Base-by-base conservation (phyloP, 2,888 invertebrate genomes). In the Neelides folsomi region DNA sequence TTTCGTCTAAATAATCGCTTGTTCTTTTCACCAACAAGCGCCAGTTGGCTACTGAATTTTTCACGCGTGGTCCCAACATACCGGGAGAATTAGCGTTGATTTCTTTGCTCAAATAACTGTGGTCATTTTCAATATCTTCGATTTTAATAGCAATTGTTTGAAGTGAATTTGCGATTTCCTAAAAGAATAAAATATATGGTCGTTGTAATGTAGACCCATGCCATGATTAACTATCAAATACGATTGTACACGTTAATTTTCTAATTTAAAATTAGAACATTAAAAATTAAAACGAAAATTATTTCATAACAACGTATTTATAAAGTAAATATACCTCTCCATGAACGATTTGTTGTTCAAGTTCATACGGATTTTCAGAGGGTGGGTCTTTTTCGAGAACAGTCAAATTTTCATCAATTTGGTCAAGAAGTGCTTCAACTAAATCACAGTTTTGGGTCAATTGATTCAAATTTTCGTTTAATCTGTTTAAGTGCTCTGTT, bases 81-180 rank as follows among this genome's bases (percentile, higher is more conserved):
- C 61, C 57, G 8, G 59, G 49, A 47, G 52, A 43, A 10, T 49
- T 40, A 8, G 58, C 43, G 16, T 56, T 57, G 9, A 64, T 55
- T 49, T 61, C 56, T 15, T 59, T 59, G 8, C 57, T 54, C 8
- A 62, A 44, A 45, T 53, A 62, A 40, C 52, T 56, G 44, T 60
- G 62, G 38, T 60, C 58, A 34, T 64, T 64, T 12, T 55, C 52
- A 15, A 62, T 46, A 47, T 64, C 64, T 50, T 64, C 56, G 20
- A 63, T 57, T 41, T 54, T 60, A 1, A 60, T 56, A 20, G 58
- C 43, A n/a, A 64, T 41, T 9, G 60, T 56, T 39, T 51, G 52
- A 12, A 62, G 40, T 4, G 62, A 62, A 12, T 56, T 51, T n/a
- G 47, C 34, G 10, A 55, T 43, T 15, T 44, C 51, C 52, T 55